A percentile compares a stretch with the other conserved stretches of the same genome.
These are phyloP conservation scores for Pollenia griseotomentosa DNA, from an alignment of 2,888 invertebrate species.

Conservation along the genomic window DNA sequence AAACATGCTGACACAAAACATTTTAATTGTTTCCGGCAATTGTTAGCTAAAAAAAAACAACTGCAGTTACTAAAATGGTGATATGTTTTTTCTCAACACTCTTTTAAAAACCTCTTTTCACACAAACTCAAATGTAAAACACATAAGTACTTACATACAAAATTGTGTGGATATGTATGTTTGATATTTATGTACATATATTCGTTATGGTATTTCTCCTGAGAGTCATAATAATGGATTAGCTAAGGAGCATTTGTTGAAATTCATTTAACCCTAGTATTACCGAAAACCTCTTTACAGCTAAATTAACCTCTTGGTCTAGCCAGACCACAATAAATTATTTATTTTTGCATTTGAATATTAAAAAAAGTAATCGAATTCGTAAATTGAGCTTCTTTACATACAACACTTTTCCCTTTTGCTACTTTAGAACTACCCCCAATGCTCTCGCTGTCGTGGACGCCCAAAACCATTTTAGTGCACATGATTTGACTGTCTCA, in stretches of 20 bases:
- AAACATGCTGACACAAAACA: constrained; percentile 9
- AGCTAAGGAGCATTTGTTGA: constrained; percentile 79
- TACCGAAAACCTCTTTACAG: no score
- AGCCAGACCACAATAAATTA: no score
- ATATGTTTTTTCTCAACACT: background rate
- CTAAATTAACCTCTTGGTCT: no score
- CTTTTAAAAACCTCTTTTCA: background rate
- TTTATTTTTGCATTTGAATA: no score
- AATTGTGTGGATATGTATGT: constrained; percentile 4
- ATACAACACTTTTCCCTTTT: no score
- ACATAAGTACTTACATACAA: background rate
- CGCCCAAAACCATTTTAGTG: no score
- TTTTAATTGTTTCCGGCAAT: constrained; percentile 25
- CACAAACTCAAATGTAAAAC: background rate
- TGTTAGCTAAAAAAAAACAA: background rate
- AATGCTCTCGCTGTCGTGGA: no score
- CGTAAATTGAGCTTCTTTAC: no score
- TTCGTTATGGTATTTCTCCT: constrained; percentile 74
- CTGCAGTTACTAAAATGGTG: background rate
- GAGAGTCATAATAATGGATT: constrained; percentile 82
- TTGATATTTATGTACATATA: constrained; percentile 57
- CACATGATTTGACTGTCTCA: no score
- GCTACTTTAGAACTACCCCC: no score
- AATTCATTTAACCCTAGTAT: constrained; percentile 4
- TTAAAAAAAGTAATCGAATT: no score